These are phyloP conservation scores for Myotis davidii DNA, from an alignment of 2,113 vertebrate genomes.

Conservation along the genomic window DNA sequence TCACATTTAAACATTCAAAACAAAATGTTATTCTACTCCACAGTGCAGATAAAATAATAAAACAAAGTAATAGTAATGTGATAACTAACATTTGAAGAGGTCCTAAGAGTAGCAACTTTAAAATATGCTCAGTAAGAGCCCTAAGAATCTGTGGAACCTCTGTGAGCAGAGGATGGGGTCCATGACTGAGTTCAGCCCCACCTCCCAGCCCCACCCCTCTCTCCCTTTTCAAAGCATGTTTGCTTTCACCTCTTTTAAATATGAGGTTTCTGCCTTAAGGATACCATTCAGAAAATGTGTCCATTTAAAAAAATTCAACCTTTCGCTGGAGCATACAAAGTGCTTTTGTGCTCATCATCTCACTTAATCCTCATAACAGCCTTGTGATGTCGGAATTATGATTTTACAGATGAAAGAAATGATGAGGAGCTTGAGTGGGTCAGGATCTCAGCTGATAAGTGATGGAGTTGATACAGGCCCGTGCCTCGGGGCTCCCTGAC, in stretches of 20 bases:
- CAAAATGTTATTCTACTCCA: not conserved
- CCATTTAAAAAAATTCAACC: not conserved
- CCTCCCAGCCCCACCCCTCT: fast-evolving
- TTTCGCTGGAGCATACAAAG: not conserved
- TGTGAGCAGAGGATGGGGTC: not conserved
- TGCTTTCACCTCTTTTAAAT: not conserved
- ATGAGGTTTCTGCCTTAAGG: not conserved
- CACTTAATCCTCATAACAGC: too few relatives aligned
- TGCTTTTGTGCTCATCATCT: not conserved
- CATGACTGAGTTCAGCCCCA: not conserved
- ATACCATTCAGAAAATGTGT: not conserved
- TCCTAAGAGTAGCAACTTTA: not conserved
- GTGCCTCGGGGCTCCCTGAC: fast-evolving
- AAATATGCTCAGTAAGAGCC: not conserved
- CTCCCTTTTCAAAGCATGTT: not conserved
- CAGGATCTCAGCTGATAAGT: too few relatives aligned
- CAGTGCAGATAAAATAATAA: not conserved
- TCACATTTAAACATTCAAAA: conserved; percentile 4
- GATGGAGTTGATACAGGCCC: too few relatives aligned
- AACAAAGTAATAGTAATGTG: not conserved
- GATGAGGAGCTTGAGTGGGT: not conserved
- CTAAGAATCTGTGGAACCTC: not conserved
- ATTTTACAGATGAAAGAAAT: not conserved
- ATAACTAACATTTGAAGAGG: not conserved
- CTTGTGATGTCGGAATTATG: fast-evolving